Evolutionary conservation across 2,797 vertebrate genomes (phyloP).

Genomic region (Phrynocephalus forsythii): DNA sequence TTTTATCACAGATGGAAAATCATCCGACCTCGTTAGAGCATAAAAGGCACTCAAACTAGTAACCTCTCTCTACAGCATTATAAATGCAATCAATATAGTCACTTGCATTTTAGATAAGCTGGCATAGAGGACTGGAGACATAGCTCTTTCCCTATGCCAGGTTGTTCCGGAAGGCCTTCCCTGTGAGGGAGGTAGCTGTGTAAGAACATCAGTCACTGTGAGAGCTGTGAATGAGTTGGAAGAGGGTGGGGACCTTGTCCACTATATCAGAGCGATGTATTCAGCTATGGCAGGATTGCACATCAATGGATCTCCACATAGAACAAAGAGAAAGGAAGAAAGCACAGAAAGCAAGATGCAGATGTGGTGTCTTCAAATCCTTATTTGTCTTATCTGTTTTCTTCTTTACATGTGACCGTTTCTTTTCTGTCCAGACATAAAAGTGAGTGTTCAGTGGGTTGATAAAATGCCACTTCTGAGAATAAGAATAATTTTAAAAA

Average conservation of each 20-base stretch:
- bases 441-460: background rate
- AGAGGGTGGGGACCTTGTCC: constrained; percentile 75
- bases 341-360: background rate
- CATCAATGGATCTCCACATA: constrained; percentile 78
- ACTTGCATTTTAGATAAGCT: constrained; percentile 71
- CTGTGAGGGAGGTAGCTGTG: constrained; percentile 76
- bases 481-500: background rate
- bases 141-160: constrained; percentile 81
- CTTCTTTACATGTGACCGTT: background rate
- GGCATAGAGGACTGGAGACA: constrained; percentile 66
- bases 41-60: constrained; percentile 45
- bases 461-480: background rate
- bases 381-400: background rate
- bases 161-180: constrained; percentile 70
- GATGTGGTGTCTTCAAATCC: background rate
- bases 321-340: constrained; percentile 22
- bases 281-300: constrained; percentile 80
- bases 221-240: constrained; percentile 83
- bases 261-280: constrained; percentile 69
- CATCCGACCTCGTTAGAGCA: constrained; percentile 58
- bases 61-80: constrained; percentile 39
- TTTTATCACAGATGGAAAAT: constrained; percentile 46
- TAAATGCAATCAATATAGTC: background rate
- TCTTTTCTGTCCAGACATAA: background rate
- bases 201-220: constrained; percentile 69